Base-by-base conservation (phyloP, 2,888 invertebrate genomes). In the Mycogona germanica region DNA sequence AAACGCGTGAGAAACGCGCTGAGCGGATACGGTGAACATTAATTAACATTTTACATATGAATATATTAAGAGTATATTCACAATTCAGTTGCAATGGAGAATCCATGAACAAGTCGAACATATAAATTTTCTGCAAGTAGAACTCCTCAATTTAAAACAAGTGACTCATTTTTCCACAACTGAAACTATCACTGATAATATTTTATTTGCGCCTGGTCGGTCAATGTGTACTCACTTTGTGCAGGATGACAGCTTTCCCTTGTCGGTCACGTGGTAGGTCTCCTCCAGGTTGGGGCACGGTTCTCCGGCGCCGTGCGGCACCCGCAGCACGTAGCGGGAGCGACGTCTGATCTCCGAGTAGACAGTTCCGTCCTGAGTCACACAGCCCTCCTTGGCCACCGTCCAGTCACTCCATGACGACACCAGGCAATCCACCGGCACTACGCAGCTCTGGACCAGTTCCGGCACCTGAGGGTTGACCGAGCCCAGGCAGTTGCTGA, bases 391-490 rank as follows among this genome's bases (percentile, higher is more conserved):
- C 17, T 73, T 67, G 2, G 75, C 67, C 1, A 75, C 73, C 57
- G 71, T 65, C 78, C 78, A 79, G 52, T 76, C 73, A 48, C 76
- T 68, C 78, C 78, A 78, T 51, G 77, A 76, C 1, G 73, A 76
- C 40, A 78, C 66, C 2, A 68, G 66, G 61, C 78, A 78, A 62
- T 77, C 74, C 57, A 75, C 75, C 0, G 70, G 68, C 49, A 78
- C 70, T 25, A 78, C 72, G 61, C 78, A 78, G 17, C 75, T 73
- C 17, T 62, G 60, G 4, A 61, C 58, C 17, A 58, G 51, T 9
- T 59, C 46, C 0, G 64, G 62, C 32, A 62, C 45, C 23, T 53
- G 51, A 7, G 74, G 68, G 0, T 55, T 47, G 21, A 55, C 52
- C 19, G 47, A 60, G 3, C 54, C 47, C 41, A 61, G 46, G 53